Evolutionary conservation across 1,140 invertebrate species (phyloP).

Genomic region (Frieseomelitta varia): DNA sequence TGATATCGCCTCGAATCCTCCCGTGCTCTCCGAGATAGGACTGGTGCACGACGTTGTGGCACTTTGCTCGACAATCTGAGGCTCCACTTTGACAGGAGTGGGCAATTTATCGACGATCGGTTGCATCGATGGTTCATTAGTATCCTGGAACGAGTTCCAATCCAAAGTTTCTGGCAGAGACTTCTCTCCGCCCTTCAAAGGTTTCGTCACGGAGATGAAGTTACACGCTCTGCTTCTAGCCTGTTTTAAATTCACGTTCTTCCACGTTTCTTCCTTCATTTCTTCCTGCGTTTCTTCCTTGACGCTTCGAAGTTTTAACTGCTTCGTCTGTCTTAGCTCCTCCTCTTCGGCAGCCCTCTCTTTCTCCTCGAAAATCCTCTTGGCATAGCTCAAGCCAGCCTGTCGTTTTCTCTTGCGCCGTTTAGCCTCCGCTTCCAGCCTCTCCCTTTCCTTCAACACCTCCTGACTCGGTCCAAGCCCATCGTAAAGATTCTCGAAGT

Average conservation of each 20-base stretch:
- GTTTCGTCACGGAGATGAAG: conserved; percentile 63
- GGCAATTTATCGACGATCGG: conserved; percentile 82
- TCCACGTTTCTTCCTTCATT: conserved; percentile 68
- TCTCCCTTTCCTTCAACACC: conserved; percentile 85
- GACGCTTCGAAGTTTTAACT: conserved; percentile 82
- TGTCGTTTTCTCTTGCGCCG: conserved; percentile 84
- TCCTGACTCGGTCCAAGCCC: conserved; percentile 86
- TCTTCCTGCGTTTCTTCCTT: conserved; percentile 74
- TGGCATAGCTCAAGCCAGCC: conserved; percentile 83
- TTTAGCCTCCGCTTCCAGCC: conserved; percentile 82
- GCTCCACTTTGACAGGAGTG: conserved; percentile 80
- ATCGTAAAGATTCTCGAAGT: conserved; percentile 84
- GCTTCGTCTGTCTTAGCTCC: conserved; percentile 75
- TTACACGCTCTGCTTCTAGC: conserved; percentile 57
- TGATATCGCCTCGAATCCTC: conserved; percentile 85
- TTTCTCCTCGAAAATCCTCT: conserved; percentile 90
- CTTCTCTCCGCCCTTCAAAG: conserved; percentile 62
- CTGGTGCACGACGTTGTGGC: conserved; percentile 70
- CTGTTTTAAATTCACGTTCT: conserved; percentile 63
- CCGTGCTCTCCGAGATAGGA: conserved; percentile 82
- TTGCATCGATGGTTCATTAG: conserved; percentile 55
- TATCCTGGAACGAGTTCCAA: conserved; percentile 84
- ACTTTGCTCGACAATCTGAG: conserved; percentile 80
- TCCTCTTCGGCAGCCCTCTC: conserved; percentile 86
- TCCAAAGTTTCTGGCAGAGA: conserved; percentile 81